These are phyloP conservation scores for Australoheros facetus DNA, from an alignment of 2,797 vertebrate species.

Conservation along the genomic window DNA sequence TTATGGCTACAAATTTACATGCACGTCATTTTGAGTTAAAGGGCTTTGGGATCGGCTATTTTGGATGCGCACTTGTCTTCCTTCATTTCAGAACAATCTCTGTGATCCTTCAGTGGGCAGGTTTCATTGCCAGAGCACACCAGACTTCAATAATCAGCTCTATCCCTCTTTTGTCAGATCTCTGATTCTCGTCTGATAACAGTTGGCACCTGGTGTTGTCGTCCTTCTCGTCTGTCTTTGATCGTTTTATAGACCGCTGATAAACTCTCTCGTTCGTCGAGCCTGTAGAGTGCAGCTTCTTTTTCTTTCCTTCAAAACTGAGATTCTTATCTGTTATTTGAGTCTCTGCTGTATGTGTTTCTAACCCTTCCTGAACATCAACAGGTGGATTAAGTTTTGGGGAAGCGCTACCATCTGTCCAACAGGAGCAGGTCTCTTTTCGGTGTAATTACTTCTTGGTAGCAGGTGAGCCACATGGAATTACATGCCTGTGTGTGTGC, in stretches of 20 bases:
- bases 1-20: background rate
- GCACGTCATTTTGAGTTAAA: background rate
- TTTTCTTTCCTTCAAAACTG: background rate
- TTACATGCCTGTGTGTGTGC: conserved; percentile 11
- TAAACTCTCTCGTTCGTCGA: conserved; percentile 32
- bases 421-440: conserved; percentile 30
- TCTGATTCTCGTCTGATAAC: conserved; percentile 36
- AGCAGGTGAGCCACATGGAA: conserved; percentile 48
- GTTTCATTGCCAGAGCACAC: conserved; percentile 16
- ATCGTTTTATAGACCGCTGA: conserved; percentile 38
- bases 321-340: conserved; percentile 35
- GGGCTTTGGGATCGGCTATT: rapidly evolving
- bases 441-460: conserved; percentile 53
- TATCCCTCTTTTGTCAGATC: conserved; percentile 23
- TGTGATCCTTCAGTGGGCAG: background rate
- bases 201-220: conserved; percentile 47
- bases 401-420: conserved; percentile 49
- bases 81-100: background rate
- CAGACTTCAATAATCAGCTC: conserved; percentile 23
- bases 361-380: conserved; percentile 4
- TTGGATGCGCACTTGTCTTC: background rate
- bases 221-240: conserved; percentile 35
- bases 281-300: background rate
- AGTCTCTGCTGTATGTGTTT: background rate
- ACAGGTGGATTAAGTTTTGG: conserved; percentile 47